Base-by-base conservation (phyloP, 1,140 invertebrate species). In the Euglossa dilemma region DNA sequence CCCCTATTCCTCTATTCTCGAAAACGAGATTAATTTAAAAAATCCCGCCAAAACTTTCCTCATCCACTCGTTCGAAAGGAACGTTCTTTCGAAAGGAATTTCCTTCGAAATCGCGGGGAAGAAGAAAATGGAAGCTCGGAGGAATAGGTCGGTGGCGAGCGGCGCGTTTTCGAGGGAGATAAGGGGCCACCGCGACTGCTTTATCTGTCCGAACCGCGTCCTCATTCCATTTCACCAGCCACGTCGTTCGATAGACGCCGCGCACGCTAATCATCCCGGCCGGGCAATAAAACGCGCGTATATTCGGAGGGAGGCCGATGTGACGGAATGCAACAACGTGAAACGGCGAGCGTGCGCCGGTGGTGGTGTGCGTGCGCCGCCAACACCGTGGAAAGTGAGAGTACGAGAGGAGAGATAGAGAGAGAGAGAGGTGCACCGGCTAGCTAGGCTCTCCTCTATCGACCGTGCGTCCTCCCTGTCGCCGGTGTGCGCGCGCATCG, bases 311-410 rank as follows among this genome's bases (percentile, higher is more conserved):
- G 54, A 43, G 67, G 16, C 64, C 54, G 61, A 84, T 57, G 82
- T 52, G 75, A 80, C 82, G 83, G 57, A 57, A 59, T 74, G 64
- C 63, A 25, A 16, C 54, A 59, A 69, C 63, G 76, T 36, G 50
- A 56, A 66, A 66, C 23, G 54, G 69, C 52, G 54, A 43, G 25
- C 66, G 71, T 71, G 56, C 6, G 8, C 67, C 47, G 16, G 20
- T 56, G 20, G 9, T 59, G 50, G 74, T 47, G 54, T 71, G 50
- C 70, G 70, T 54, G 25, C 70, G 25, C 70, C 20, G 18, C 59
- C 36, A 52, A 77, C 67, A 71, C 66, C 85, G 77, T 47, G 64
- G 83, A 86, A 83, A 86, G 85, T 85, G 84, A 86, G 85, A 86
- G 85, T 86, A 20, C 7, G 18, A 25, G 9, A 11, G 12, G 47